Base-by-base conservation (phyloP, 2,113 vertebrate species). In the Felis chaus region DNA sequence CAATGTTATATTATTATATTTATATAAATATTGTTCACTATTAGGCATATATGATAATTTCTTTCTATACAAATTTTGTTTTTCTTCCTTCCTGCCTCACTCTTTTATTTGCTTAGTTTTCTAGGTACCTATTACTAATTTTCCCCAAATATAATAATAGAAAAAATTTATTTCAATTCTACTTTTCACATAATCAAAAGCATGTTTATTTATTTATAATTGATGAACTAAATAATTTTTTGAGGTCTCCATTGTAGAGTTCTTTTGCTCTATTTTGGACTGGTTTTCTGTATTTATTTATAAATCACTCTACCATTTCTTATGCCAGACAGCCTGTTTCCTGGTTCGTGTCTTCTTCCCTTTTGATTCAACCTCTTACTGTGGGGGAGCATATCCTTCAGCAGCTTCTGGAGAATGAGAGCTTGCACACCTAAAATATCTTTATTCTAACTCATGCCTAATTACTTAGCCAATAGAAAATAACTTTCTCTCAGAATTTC, bases 31-130 rank as follows among this genome's bases (percentile, higher is more conserved):
- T 63, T 84, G 5, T 65, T 91, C 65, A 91, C 11, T 66, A 39
- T 41, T 74, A 80, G 63, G 39, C 41, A 80, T 41, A 76, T 33
- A 31, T 73, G 36, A 94, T 12, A 79, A 13, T 84, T 94, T 89
- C 25, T 69, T 94, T 86, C 55, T 57, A 81, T 66, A 66, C 4
- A 76, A 71, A 87, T 92, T 92, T 92, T 89, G 3, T 27, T 69
- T 89, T 85, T 73, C 63, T 90, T 80, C 13, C 55, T 74, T 65
- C 53, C 19, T 85, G 25, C 6, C 7, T 80, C 10, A 90, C 79
- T 94, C 36, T 93, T 83, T 84, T 65, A 80, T 45, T 86, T 94
- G 41, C 73, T 48, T 86, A 85, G 48, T 73, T 86, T 90, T 41
- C 63, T 71, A n/a, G 1, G 31, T 68, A 82, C 9, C 14, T 71